Conservation (phyloP, 64 coral and sea anemone species). For the Orbicella faveolata region DNA sequence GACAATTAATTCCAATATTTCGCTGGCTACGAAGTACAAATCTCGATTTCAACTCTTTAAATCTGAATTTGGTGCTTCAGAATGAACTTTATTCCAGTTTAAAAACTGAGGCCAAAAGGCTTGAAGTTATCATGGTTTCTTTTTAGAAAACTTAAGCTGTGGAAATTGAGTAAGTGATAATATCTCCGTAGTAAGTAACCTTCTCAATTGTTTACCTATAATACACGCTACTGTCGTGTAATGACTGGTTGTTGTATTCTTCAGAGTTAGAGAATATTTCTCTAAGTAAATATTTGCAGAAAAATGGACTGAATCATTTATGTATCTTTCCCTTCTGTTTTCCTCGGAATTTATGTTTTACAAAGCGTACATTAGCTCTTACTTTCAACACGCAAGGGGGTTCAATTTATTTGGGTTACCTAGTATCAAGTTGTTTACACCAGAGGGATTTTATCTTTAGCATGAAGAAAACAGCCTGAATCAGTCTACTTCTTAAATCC, state of each 20-base stretch:
- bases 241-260: neutral
- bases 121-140: neutral
- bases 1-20: no score
- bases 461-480: neutral
- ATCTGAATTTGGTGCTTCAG: no score
- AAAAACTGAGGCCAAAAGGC: no score
- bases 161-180: neutral
- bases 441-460: neutral
- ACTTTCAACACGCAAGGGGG: neutral
- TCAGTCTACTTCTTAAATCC: neutral
- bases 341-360: neutral
- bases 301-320: neutral
- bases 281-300: neutral
- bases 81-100: no score
- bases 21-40: no score
- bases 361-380: neutral
- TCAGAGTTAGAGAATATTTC: neutral
- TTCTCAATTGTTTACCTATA: neutral
- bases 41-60: no score
- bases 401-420: neutral
- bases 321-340: neutral
- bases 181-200: neutral
- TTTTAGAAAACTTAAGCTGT: neutral
- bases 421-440: neutral
- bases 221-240: neutral